Base-by-base conservation (phyloP, 2,113 vertebrate species). In the Grammomys surdaster region DNA sequence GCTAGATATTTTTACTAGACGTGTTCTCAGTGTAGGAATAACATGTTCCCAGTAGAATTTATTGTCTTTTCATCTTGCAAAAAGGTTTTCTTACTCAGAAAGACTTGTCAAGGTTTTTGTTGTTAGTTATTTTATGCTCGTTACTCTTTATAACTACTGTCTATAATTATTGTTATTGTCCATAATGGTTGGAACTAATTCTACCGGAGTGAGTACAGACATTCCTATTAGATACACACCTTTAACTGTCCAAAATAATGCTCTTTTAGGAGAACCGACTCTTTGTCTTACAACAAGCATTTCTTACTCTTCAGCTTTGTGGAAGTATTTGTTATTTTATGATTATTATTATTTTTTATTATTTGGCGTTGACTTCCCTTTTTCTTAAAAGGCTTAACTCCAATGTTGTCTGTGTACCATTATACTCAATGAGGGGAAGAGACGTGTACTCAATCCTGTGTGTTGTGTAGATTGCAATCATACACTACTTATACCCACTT, bases 61-160 rank as follows among this genome's bases (percentile, higher is more conserved):
- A 28, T 7, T 82, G 86, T 81, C 26, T 81, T 46, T 81, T 87
- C 51, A 46, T 76, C 70, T 76, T 88, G 36, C 31, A 77, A 85
- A 90, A 84, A 4, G 46, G 8, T 75, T 73, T 96, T 46, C 10
- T 94, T 92, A 56, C 16, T 84, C 48, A 89, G 91, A 72, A 20
- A 91, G 78, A 16, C 58, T 91, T 89, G 67, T 16, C 17, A 40
- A 46, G 2, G 13, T 69, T 72, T 85, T 73, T 54, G 67, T 46
- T 90, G 85, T 82, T 89, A 2, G 51, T 36, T 80, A 81, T 67
- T 84, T 94, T 26, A 82, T 54, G 43, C 33, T 75, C 12, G 43
- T 54, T 54, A 24, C 33, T 89, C 46, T 89, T 82, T 89, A 28
- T 8, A 31, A 24, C 40, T 48, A 48, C 63, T 88, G 14, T 80